Evolutionary conservation across 2,888 invertebrate species (phyloP).

Genomic region (Synergus gifuensis): DNA sequence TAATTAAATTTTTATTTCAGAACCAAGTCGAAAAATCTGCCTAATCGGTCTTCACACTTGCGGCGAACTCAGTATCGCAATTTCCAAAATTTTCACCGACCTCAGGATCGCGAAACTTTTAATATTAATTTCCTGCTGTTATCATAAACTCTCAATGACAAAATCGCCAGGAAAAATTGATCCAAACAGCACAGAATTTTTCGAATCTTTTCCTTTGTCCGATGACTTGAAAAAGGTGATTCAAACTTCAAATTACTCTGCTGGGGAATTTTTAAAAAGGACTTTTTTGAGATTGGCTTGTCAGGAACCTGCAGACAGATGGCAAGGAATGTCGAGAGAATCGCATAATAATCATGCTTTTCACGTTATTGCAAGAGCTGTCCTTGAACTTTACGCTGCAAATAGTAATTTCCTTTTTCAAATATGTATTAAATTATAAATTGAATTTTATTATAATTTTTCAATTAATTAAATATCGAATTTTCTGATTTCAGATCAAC

Average conservation of each 20-base stretch:
- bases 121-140: constrained; percentile 88
- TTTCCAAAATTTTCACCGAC: constrained; percentile 83
- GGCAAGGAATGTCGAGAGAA: constrained; percentile 78
- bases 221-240: constrained; percentile 76
- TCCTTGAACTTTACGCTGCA: constrained; percentile 82
- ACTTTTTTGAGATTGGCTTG: constrained; percentile 87
- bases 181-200: constrained; percentile 69
- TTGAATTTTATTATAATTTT: not conserved
- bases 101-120: constrained; percentile 80
- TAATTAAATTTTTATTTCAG: not conserved
- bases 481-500: constrained; percentile 62
- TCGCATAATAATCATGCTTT: constrained; percentile 77
- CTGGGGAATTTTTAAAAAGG: constrained; percentile 79
- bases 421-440: not conserved
- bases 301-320: constrained; percentile 82
- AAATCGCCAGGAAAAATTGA: constrained; percentile 47
- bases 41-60: constrained; percentile 88
- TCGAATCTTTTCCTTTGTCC: constrained; percentile 85
- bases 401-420: constrained; percentile 78
- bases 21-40: constrained; percentile 69
- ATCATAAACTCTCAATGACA: constrained; percentile 83
- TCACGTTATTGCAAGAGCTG: constrained; percentile 79
- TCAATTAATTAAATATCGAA: constrained; percentile 13
- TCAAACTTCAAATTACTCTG: constrained; percentile 67
- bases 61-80: constrained; percentile 86